phyloP scores from a whole-genome alignment of 2,797 vertebrate genomes.

The Prunella strophiata region DNA sequence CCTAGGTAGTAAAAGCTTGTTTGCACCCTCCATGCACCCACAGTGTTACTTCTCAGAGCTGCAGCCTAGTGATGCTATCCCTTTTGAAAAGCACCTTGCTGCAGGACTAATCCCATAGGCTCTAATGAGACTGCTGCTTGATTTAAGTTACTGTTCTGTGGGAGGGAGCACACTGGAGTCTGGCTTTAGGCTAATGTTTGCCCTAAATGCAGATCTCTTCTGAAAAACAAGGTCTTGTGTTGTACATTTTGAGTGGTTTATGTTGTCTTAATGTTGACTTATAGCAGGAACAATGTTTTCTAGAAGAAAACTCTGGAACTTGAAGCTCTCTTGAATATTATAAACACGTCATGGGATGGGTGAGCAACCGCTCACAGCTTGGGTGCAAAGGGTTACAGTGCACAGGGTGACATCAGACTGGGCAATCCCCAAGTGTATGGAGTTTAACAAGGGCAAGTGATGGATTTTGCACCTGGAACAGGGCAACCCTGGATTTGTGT shows the following conservation, averaged over 20 bases:
- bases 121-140: neutral
- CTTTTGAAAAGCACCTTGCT: neutral
- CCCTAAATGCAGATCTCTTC: neutral
- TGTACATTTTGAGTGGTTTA: neutral
- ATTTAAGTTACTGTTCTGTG: neutral
- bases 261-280: neutral
- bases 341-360: rapidly evolving
- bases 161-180: neutral
- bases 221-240: neutral
- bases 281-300: neutral
- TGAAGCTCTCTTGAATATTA: neutral
- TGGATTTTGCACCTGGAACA: neutral
- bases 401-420: neutral
- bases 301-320: neutral
- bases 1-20: neutral
- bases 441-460: neutral
- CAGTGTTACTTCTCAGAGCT: neutral
- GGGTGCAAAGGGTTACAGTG: too few species aligned
- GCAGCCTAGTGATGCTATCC: neutral
- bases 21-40: neutral
- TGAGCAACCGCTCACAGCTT: neutral
- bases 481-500: neutral
- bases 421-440: neutral
- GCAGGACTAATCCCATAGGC: neutral
- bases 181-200: neutral